A percentile compares a stretch with the other conserved stretches of the same genome.
Conservation (phyloP, 2,888 invertebrate species). For the Petrophora chlorosata region DNA sequence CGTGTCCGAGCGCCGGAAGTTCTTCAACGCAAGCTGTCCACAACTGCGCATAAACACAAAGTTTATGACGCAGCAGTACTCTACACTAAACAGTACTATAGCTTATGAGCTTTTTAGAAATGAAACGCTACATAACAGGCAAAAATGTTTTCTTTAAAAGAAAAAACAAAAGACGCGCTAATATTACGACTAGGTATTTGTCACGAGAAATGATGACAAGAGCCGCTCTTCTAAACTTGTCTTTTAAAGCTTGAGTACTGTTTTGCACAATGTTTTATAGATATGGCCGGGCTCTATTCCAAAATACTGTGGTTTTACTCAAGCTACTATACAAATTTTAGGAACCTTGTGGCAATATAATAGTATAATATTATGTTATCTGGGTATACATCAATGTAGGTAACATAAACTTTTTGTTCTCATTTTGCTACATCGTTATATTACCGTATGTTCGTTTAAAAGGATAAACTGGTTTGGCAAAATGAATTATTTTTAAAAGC, state of each 20-base stretch:
- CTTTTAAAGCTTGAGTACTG: conserved; percentile 6
- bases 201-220: not conserved
- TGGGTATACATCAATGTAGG: too few species aligned
- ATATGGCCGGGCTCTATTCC: conserved; percentile 18
- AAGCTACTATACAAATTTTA: conserved; percentile 12
- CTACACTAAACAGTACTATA: conserved; percentile 4
- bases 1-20: conserved; percentile 20
- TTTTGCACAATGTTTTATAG: conserved; percentile 10
- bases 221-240: not conserved
- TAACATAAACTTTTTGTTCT: too few species aligned
- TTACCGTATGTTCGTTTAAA: too few species aligned
- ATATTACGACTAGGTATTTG: not conserved
- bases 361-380: conserved; percentile 8
- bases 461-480: too few species aligned
- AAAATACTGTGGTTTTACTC: conserved; percentile 21
- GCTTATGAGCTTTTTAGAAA: not conserved
- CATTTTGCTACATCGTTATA: too few species aligned
- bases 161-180: not conserved
- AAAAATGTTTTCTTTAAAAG: not conserved
- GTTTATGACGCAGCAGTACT: conserved; percentile 16
- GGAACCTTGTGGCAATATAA: conserved; percentile 15
- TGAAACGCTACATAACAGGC: not conserved
- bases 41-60: conserved; percentile 28
- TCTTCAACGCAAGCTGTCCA: conserved; percentile 27
- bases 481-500: too few species aligned